Percentiles rank a stretch among this genome's conserved stretches.
These are phyloP conservation scores for Platycnemis pennipes DNA, from an alignment of 2,888 invertebrate species.

Conservation along the genomic window DNA sequence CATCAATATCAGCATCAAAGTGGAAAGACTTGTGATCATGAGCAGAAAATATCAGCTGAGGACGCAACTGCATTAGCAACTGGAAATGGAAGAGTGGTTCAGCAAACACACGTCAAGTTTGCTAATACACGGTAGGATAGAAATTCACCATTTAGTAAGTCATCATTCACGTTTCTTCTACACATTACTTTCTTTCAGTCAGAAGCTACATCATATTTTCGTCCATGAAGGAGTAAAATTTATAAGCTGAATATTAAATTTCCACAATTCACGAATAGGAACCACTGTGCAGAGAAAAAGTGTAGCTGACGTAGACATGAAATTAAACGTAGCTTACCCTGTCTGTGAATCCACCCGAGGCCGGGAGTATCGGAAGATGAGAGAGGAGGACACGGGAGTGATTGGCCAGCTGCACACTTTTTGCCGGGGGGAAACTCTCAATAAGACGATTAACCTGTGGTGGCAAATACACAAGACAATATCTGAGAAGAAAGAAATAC, in stretches of 20 bases:
- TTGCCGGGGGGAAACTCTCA: slow-evolving; percentile 28
- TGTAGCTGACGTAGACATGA: not conserved
- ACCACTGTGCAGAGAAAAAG: slow-evolving; percentile 81
- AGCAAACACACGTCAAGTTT: too few relatives aligned
- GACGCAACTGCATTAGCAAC: slow-evolving; percentile 84
- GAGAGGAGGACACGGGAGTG: slow-evolving; percentile 19
- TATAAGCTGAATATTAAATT: too few relatives aligned
- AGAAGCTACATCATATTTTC: slow-evolving; percentile 71
- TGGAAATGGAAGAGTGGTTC: slow-evolving; percentile 76
- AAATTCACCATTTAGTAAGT: too few relatives aligned
- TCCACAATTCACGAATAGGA: too few relatives aligned
- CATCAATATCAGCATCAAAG: slow-evolving; percentile 70
- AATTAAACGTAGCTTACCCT: not conserved
- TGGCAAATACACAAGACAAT: not conserved
- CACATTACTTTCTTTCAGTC: slow-evolving; percentile 79
- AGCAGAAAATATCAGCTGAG: slow-evolving; percentile 87
- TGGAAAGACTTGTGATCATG: slow-evolving; percentile 86
- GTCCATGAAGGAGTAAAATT: too few relatives aligned
- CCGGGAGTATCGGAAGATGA: slow-evolving; percentile 52
- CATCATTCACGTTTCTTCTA: not conserved
- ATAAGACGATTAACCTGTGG: slow-evolving; percentile 39
- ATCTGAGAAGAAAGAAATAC: not conserved
- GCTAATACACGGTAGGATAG: too few relatives aligned
- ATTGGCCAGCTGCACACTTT: not conserved
- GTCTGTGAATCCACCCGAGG: slow-evolving; percentile 45